These are phyloP conservation scores for Ostrea denselamellosa DNA, from an alignment of 1,140 invertebrate genomes.

Conservation along the genomic window DNA sequence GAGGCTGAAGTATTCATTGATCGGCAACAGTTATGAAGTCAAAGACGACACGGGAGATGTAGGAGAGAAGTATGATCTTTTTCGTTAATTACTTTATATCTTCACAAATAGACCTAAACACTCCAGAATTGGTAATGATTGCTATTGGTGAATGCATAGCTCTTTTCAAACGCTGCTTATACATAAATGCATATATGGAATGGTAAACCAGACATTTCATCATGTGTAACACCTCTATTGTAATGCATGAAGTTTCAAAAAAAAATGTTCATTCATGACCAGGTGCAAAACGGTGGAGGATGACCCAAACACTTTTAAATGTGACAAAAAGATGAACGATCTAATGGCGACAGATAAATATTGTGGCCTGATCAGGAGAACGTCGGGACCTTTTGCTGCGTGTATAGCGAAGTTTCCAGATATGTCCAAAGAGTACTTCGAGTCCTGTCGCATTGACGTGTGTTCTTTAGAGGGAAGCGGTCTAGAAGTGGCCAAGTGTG, in stretches of 20 bases:
- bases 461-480: constrained; percentile 52
- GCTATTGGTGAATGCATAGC: too few species aligned
- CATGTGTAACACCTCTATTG: too few species aligned
- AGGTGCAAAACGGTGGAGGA: constrained; percentile 1
- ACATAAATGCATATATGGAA: too few species aligned
- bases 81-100: too few species aligned
- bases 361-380: constrained; percentile 58
- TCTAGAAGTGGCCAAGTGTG: constrained; percentile 48
- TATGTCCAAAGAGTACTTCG: constrained; percentile 52
- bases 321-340: constrained; percentile 31
- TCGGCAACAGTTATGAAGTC: constrained; percentile 51
- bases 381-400: constrained; percentile 51
- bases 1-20: constrained; percentile 26
- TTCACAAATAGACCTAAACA: too few species aligned
- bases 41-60: constrained; percentile 42
- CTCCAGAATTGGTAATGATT: too few species aligned
- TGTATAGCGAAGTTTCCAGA: constrained; percentile 51
- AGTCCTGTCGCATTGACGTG: constrained; percentile 56
- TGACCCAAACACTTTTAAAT: constrained; percentile 24
- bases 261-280: background rate
- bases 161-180: too few species aligned
- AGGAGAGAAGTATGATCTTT: constrained; percentile 8
- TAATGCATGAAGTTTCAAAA: too few species aligned
- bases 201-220: too few species aligned
- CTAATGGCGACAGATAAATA: constrained; percentile 23